phyloP scores from a whole-genome alignment of 1,140 invertebrate species.

The Ceratina japonica region DNA sequence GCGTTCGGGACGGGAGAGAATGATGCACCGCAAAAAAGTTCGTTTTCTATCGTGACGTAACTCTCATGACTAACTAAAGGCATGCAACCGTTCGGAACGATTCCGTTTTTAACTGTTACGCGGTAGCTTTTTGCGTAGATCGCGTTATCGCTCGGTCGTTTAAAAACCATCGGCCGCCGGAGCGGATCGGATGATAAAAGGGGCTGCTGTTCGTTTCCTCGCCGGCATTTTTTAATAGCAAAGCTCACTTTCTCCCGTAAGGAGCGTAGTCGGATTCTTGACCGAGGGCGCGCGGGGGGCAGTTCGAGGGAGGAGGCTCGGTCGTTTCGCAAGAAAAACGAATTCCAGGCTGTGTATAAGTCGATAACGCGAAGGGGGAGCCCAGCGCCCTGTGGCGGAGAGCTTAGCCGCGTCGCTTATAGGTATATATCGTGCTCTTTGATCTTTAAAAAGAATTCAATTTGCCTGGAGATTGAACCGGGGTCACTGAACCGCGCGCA shows the following conservation, averaged over 20 bases:
- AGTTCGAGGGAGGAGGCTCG: neutral
- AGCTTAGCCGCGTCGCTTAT: slow-evolving; percentile 40
- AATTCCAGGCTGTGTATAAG: slow-evolving; percentile 44
- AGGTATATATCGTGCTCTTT: slow-evolving; percentile 73
- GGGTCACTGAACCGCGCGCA: slow-evolving; percentile 68
- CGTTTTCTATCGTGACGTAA: no score
- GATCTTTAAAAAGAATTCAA: slow-evolving; percentile 78
- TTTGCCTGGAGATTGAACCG: slow-evolving; percentile 76
- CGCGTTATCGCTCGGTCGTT: no score
- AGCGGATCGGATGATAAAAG: neutral
- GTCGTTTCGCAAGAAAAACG: slow-evolving; percentile 42
- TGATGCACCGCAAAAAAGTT: no score
- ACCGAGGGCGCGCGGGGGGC: no score
- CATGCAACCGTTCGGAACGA: no score
- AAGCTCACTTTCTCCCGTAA: no score
- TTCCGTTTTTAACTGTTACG: no score
- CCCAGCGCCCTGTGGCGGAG: slow-evolving; percentile 13
- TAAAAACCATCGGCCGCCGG: no score
- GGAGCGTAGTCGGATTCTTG: neutral
- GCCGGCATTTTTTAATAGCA: slow-evolving; percentile 17
- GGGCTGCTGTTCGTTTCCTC: neutral
- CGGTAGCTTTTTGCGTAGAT: no score
- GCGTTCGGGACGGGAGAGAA: no score
- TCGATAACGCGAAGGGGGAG: slow-evolving; percentile 33
- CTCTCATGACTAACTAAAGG: no score